Evolutionary conservation across 2,797 vertebrate species (phyloP).

Genomic region (Coendou prehensilis): DNA sequence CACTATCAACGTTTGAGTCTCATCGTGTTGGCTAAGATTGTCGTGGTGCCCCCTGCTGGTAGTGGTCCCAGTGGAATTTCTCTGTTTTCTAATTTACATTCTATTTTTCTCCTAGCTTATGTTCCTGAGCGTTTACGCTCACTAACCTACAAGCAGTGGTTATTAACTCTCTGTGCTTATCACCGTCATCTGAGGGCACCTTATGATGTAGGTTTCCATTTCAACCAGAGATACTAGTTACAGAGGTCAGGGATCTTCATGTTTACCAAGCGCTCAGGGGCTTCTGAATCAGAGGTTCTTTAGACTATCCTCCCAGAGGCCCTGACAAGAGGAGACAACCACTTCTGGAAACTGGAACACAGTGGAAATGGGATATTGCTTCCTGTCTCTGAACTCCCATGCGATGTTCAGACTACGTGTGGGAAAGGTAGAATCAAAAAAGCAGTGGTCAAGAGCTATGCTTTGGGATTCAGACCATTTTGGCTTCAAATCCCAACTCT

Average conservation of each 20-base stretch:
- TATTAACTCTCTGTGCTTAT: background rate
- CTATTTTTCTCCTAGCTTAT: background rate
- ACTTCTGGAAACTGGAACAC: background rate
- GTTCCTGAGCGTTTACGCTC: background rate
- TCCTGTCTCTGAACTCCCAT: background rate
- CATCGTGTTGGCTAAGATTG: background rate
- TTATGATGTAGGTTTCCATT: background rate
- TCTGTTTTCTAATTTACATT: background rate
- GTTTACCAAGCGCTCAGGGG: background rate
- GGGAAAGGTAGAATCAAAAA: background rate
- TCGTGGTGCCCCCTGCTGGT: conserved; percentile 73
- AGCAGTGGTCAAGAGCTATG: background rate
- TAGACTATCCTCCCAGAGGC: background rate
- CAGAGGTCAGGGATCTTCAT: background rate
- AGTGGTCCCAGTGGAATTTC: background rate
- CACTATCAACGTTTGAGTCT: background rate
- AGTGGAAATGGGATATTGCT: background rate
- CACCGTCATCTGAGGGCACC: background rate
- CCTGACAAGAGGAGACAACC: background rate
- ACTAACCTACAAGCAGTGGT: background rate
- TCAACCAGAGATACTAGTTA: background rate
- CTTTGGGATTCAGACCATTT: background rate
- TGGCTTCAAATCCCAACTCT: background rate
- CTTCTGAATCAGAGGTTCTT: background rate
- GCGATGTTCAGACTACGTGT: accelerated